Evolutionary conservation across 2,888 invertebrate genomes (phyloP).

Genomic region (Dicranocentrus wangi): DNA sequence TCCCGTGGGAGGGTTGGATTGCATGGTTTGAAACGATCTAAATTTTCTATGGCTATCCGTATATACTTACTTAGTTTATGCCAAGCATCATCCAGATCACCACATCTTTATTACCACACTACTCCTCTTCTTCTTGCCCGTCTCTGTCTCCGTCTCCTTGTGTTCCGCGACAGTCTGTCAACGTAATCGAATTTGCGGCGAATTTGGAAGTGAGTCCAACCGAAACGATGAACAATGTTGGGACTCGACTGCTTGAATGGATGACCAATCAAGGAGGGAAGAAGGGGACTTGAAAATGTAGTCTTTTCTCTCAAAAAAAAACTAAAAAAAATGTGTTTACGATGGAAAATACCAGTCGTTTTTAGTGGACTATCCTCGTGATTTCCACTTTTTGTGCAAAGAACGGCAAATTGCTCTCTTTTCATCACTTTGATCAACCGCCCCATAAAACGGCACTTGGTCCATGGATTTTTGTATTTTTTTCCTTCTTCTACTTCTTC

Average conservation of each 20-base stretch:
- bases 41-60: constrained; percentile 33
- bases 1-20: constrained; percentile 40
- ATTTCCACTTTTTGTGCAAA: not conserved
- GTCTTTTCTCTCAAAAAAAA: not conserved
- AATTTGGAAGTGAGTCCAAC: constrained; percentile 27
- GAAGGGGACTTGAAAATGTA: not conserved
- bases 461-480: too few species aligned
- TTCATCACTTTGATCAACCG: too few species aligned
- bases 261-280: constrained; percentile 27
- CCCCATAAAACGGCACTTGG: too few species aligned
- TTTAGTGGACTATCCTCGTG: not conserved
- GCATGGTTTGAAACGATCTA: constrained; percentile 49
- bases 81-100: too few species aligned
- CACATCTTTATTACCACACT: constrained; percentile 46
- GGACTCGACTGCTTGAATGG: constrained; percentile 14
- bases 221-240: constrained; percentile 28
- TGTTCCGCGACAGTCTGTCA: constrained; percentile 36
- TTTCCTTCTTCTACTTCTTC: too few species aligned
- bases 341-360: not conserved
- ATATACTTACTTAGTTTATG: too few species aligned
- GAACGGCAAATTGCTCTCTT: too few species aligned
- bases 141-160: too few species aligned
- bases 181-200: constrained; percentile 41
- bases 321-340: not conserved
- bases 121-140: constrained; percentile 27